Evolutionary conservation across 2,888 invertebrate species (phyloP), one percentile per base, ranked within the genome.

Genomic region (Halocaridina rubra): DNA sequence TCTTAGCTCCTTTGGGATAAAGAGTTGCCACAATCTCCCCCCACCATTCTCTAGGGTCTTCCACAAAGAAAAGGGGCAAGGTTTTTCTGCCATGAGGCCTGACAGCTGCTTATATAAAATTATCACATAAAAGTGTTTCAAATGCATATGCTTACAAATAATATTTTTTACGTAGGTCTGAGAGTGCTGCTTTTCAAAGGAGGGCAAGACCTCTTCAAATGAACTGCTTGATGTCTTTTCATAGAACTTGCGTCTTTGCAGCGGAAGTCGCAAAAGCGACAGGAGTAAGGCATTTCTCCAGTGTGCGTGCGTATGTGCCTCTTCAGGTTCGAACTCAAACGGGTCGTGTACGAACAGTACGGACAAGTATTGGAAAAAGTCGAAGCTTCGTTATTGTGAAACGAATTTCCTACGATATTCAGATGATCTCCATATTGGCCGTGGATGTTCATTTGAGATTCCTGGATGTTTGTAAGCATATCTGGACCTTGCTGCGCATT

Each of bases 231-330:
- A 71, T 86, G 86, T 8, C 82, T 67, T 79, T 81, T 86, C 75
- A 86, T 86, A 29, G 86, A 86, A 67, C 86, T 86, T 53, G 86
- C 74, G 61, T 86, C 86, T 67, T 81, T 82, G 39, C 86, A 86
- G 8, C 86, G 71, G 69, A 80, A 86, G 30, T 79, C 69, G 67
- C 86, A 86, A 29, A 67, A 69, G 22, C 82, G 27, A 69, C 86
- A 86, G 59, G 81, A 79, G 57, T 86, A 86, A 22, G 84, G 84
- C 84, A 84, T 84, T 53, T 84, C 84, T 13, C 84, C 85, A 39
- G 85, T 86, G 81, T 86, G 86, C 8, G 80, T 80, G 29, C 86
- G 81, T 10, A 84, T 59, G 29, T 84, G 84, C n/a, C 84, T 72
- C 69, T 69, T 72, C 33, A 75, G 32, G 46, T 84, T 84, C 53